Conservation (phyloP, 2,113 vertebrate genomes). For the Zosterops lateralis region DNA sequence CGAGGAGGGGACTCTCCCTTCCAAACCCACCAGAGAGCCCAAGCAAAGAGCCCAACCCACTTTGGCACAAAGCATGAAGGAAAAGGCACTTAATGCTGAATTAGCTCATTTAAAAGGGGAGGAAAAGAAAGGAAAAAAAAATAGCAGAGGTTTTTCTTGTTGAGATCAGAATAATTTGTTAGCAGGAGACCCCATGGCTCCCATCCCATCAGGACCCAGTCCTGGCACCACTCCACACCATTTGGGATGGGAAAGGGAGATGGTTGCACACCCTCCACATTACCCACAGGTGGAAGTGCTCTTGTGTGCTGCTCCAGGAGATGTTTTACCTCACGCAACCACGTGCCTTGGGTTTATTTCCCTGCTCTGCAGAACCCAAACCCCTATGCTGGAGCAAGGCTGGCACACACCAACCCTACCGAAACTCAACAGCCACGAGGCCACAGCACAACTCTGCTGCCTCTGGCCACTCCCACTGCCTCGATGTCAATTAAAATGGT, state of each 20-base stretch:
- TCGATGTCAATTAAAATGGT: neutral
- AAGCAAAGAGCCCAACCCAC: neutral
- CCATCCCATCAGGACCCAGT: accelerated
- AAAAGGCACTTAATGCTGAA: neutral
- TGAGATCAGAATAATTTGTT: neutral
- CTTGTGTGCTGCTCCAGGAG: neutral
- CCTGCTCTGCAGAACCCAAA: neutral
- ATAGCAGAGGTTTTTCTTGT: neutral
- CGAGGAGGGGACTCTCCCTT: neutral
- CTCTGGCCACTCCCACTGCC: neutral
- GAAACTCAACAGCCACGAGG: neutral
- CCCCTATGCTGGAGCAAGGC: neutral
- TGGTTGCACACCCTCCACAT: accelerated
- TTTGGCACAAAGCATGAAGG: neutral
- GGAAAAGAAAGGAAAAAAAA: neutral
- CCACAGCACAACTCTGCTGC: neutral
- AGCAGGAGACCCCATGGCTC: neutral
- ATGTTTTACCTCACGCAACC: neutral
- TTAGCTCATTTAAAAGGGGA: neutral
- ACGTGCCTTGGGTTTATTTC: neutral
- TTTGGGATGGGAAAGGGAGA: accelerated
- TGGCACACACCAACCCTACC: accelerated
- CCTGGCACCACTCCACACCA: neutral
- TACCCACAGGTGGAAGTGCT: neutral
- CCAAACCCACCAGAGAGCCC: neutral